Evolutionary conservation across 2,797 vertebrate species (phyloP).

Genomic region (Phataginus tricuspis): DNA sequence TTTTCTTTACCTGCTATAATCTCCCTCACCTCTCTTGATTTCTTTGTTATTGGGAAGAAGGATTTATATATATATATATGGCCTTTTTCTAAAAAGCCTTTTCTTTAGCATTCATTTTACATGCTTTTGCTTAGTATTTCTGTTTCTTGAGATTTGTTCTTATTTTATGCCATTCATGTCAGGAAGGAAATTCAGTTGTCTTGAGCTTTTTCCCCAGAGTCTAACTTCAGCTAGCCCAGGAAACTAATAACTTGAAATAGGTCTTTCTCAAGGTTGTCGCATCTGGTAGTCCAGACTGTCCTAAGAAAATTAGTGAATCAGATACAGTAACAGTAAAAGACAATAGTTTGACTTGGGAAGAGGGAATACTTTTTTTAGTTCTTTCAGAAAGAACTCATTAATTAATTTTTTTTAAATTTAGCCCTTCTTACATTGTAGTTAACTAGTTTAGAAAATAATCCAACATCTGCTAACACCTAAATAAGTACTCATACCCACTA

Average conservation of each 20-base stretch:
- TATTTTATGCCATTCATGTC: not conserved
- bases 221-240: not conserved
- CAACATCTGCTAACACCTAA: not conserved
- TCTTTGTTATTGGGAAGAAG: not conserved
- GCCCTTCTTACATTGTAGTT: not conserved
- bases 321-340: not conserved
- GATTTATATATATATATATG: not conserved
- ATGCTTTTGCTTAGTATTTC: constrained; percentile 50
- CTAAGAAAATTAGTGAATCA: not conserved
- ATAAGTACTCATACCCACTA: not conserved
- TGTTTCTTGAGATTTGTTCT: not conserved
- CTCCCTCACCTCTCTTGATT: not conserved
- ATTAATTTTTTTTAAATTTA: not conserved
- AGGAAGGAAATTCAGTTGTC: constrained; percentile 14
- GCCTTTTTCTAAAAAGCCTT: not conserved
- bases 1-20: not conserved
- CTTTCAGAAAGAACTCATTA: constrained; percentile 11
- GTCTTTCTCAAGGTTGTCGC: not conserved
- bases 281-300: not conserved
- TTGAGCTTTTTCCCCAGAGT: not conserved
- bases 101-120: not conserved
- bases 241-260: not conserved
- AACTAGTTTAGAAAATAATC: constrained; percentile 20
- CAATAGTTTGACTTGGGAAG: constrained; percentile 17
- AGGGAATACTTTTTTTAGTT: constrained; percentile 29